phyloP scores from a whole-genome alignment of 2,113 vertebrate genomes.

The Bettongia penicillata region DNA sequence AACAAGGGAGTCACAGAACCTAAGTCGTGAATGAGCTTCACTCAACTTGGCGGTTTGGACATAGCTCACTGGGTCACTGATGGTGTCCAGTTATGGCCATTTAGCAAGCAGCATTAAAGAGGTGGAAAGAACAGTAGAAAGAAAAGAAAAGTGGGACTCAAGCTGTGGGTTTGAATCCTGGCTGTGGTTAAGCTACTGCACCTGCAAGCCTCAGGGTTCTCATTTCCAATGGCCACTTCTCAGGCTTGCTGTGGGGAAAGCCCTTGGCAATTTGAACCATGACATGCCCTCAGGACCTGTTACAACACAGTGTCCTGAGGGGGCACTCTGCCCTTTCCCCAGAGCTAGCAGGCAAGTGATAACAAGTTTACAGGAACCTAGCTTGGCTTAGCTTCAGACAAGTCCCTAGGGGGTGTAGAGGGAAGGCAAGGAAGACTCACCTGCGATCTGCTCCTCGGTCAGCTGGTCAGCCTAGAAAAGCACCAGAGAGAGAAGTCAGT shows the following conservation, averaged over 20 bases:
- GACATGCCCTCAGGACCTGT: background rate
- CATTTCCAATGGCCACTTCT: background rate
- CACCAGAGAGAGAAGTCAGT: constrained; percentile 46
- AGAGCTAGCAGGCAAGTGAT: background rate
- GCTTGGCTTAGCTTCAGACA: background rate
- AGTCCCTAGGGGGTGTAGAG: background rate
- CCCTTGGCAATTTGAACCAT: no score
- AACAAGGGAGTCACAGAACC: background rate
- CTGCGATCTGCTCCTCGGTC: constrained; percentile 94
- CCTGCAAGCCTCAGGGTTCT: no score
- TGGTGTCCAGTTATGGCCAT: background rate
- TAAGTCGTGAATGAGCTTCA: rapidly evolving
- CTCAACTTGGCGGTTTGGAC: background rate
- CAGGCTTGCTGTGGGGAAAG: no score
- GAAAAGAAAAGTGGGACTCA: background rate
- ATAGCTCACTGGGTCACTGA: no score
- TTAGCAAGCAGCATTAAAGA: no score
- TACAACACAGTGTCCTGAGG: no score
- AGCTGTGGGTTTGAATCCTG: background rate
- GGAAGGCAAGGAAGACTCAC: constrained; percentile 77
- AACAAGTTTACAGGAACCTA: background rate
- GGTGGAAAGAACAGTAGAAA: background rate
- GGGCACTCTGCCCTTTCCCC: background rate
- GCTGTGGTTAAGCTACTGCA: background rate
- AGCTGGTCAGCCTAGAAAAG: constrained; percentile 91